These are phyloP conservation scores for Luehdorfia chinensis DNA, from an alignment of 1,140 invertebrate genomes.

Conservation along the genomic window DNA sequence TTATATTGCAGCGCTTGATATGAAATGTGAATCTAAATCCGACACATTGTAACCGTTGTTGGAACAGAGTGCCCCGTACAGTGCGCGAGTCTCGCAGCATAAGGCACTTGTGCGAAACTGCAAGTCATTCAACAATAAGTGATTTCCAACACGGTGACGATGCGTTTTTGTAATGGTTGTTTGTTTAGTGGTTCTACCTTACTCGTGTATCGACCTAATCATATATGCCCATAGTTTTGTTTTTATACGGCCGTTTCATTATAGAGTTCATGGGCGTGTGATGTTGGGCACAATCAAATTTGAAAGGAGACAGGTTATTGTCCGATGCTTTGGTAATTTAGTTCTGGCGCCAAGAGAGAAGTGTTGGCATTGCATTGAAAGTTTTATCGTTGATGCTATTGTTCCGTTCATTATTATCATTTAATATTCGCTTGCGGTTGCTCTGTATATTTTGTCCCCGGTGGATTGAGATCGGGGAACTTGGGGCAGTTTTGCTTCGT, in stretches of 20 bases:
- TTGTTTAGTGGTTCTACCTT: constrained; percentile 75
- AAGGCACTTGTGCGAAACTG: constrained; percentile 51
- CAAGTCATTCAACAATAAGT: constrained; percentile 74
- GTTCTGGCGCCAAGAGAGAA: constrained; percentile 56
- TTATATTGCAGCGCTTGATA: too few species aligned
- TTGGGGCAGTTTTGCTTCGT: not conserved
- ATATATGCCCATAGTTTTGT: constrained; percentile 75
- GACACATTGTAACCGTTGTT: too few species aligned
- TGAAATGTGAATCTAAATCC: too few species aligned
- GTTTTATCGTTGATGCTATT: constrained; percentile 38
- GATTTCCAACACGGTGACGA: constrained; percentile 69
- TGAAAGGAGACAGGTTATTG: constrained; percentile 67
- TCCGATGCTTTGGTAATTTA: constrained; percentile 58
- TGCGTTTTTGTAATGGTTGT: constrained; percentile 70
- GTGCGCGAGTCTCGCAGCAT: constrained; percentile 29
- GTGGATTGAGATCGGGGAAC: not conserved
- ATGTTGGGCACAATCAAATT: constrained; percentile 71
- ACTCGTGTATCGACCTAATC: constrained; percentile 73
- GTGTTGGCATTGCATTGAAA: constrained; percentile 43
- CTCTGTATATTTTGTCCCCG: constrained; percentile 4
- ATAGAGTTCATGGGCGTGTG: constrained; percentile 72
- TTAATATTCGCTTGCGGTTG: constrained; percentile 22
- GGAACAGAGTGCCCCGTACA: too few species aligned
- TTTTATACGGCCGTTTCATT: constrained; percentile 72
- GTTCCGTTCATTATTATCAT: constrained; percentile 33